Evolutionary conservation across 2,888 invertebrate species (phyloP), one percentile per base, ranked within the genome.

Genomic region (Nectonema munidae): DNA sequence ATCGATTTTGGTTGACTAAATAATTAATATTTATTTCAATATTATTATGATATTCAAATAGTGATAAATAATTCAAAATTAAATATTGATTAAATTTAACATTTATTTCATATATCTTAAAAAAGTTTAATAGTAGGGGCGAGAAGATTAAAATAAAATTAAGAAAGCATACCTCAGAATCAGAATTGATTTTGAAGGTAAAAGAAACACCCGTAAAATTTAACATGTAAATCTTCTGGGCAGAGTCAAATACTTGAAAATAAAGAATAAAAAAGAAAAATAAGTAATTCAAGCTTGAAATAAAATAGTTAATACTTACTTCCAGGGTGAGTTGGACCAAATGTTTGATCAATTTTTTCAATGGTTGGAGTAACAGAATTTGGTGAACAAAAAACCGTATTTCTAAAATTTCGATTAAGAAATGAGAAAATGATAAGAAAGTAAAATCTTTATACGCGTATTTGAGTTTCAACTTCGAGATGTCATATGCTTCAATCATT

Each of bases 311-410:
- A 13, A 21, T 18, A 43, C 43, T 41, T 45, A 60, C 59, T 57
- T 48, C 86, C 89, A 19, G 89, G 89, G 59, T 83, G 81, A 21
- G 95, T 95, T 42, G 89, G 86, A 45, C 89, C 89, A 61, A 95
- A 95, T 39, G 79, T 81, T 61, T 83, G 77, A 58, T 89, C 89
- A 47, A 95, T 81, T 58, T 83, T 81, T 59, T 86, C 79, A 50
- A 89, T 76, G 43, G 83, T 79, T 45, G 89, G 86, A 56, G 73
- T 65, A 43, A 83, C 72, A n/a, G n/a, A n/a, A 60, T 79, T 76
- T 9, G 81, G 77, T 19, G 79, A 74, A 73, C 49, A 52, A 42
- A 53, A 52, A 2, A 44, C 34, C 9, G 44, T 45, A 29, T 42
- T 44, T 32, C 49, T 51, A 39, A 30, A 49, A 43, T 42, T 21